A percentile compares a stretch with the other conserved stretches of the same genome.
phyloP scores from a whole-genome alignment of 1,140 invertebrate species.

The Atta colombica region DNA sequence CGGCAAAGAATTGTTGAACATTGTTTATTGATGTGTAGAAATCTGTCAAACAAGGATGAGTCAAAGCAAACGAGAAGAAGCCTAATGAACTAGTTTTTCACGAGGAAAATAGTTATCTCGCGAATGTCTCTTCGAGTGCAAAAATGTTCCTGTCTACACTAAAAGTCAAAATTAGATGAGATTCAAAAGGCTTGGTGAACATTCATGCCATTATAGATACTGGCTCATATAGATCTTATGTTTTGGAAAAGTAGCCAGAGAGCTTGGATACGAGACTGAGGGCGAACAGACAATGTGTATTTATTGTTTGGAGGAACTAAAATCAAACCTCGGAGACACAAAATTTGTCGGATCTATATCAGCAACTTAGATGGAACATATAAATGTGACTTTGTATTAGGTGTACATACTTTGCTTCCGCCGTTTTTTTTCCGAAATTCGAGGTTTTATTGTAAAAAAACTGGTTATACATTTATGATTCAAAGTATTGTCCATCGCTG shows the following conservation, averaged over 20 bases:
- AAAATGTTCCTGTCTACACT: constrained; percentile 62
- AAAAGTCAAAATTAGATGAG: neutral
- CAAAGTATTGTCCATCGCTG: no score
- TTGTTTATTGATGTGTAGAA: neutral
- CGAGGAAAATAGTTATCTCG: neutral
- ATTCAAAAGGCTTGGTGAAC: neutral
- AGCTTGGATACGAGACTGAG: constrained; percentile 19
- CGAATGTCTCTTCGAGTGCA: constrained; percentile 3
- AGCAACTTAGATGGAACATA: constrained; percentile 13
- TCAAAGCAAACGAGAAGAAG: no score
- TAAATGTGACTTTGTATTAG: constrained; percentile 51
- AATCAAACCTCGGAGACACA: constrained; percentile 19
- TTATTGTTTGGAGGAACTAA: constrained; percentile 58
- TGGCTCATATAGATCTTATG: constrained; percentile 59
- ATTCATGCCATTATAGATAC: constrained; percentile 58
- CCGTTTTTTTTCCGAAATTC: no score
- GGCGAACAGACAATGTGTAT: constrained; percentile 41
- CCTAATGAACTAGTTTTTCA: neutral
- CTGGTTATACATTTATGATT: no score
- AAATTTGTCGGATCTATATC: constrained; percentile 48
- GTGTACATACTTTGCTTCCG: no score
- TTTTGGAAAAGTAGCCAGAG: neutral
- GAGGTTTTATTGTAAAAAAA: no score
- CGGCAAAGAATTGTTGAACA: neutral
- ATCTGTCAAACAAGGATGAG: neutral